Conservation (phyloP, 2,888 invertebrate genomes). For the Drosophila nr. medialis region DNA sequence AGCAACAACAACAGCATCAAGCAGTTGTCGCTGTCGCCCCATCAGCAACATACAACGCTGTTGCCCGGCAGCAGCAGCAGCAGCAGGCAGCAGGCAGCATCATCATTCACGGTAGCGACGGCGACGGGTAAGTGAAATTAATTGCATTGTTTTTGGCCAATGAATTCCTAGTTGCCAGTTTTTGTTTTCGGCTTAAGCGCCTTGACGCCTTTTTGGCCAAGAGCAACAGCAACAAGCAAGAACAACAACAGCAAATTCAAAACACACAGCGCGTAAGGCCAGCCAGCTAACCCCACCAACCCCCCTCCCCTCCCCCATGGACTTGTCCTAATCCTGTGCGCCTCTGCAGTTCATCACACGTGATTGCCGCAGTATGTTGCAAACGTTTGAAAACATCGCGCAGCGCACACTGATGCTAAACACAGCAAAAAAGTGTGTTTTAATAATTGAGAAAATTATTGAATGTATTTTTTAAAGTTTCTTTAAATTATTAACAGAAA, state of each 20-base stretch:
- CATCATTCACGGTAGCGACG: constrained; percentile 64
- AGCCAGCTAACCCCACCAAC: not conserved
- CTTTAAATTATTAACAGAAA: not conserved
- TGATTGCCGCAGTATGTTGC: constrained; percentile 62
- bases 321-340: constrained; percentile 27
- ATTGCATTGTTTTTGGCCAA: constrained; percentile 83
- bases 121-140: constrained; percentile 83
- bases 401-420: constrained; percentile 38
- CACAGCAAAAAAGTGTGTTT: not conserved
- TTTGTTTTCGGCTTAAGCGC: constrained; percentile 76
- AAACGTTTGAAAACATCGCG: constrained; percentile 43
- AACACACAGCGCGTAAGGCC: constrained; percentile 40
- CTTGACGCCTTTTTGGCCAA: constrained; percentile 75
- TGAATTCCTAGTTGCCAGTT: constrained; percentile 79
- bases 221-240: constrained; percentile 20
- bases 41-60: constrained; percentile 24
- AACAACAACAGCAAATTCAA: constrained; percentile 41
- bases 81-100: constrained; percentile 45
- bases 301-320: not conserved
- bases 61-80: constrained; percentile 31
- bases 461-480: not conserved
- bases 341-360: constrained; percentile 63
- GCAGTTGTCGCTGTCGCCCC: constrained; percentile 46
- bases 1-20: constrained; percentile 27
- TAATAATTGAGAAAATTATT: not conserved